Base-by-base conservation (phyloP, 2,797 vertebrate species). In the Varecia variegata region DNA sequence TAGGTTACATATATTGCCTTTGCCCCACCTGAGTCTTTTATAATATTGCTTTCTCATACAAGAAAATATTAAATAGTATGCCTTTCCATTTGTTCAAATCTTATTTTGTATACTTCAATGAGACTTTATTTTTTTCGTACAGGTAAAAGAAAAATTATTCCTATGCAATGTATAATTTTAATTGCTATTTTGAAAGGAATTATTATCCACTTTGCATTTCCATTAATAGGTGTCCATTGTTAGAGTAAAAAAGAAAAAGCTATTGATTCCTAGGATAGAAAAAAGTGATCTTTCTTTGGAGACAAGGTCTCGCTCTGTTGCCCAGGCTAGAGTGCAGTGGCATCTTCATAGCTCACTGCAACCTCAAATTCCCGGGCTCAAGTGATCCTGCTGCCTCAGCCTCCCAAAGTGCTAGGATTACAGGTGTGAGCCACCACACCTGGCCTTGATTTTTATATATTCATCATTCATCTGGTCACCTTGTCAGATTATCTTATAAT, bases 401-500 rank as follows among this genome's bases (percentile, higher is more conserved):
- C n/a, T 65, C 62, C 62, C 62, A n/a, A 65, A 65, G 17, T 65
- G 15, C 62, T n/a, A 18, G 15, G 62, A 65, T 65, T 65, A 18
- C 3, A 65, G 0, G 62, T 1, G 1, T n/a, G 17, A 65, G 7
- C 62, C n/a, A 65, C 17, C 15, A 5, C 7, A 65, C 62, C 17
- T n/a, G 62, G 15, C 7, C 62, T 17, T 18, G 62, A 65, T 17
- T 32, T 90, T 87, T 67, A 77, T 52, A 47, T 82, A 82, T 90
- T 90, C 90, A 67, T 56, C 25, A 32, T 38, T 25, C n/a, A 76
- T 96, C 35, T 93, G 52, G 40, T 71, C 47, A 76, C 13, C 60
- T 83, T 91, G 62, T 45, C 12, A 70, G 82, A 76, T 60, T 93
- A 15, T 90, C 58, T 91, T 76, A n/a, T 65, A 83, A 89, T 86